A percentile compares a stretch with the other conserved stretches of the same genome.
Conservation (phyloP, 2,888 invertebrate species). For the Congeria kusceri region DNA sequence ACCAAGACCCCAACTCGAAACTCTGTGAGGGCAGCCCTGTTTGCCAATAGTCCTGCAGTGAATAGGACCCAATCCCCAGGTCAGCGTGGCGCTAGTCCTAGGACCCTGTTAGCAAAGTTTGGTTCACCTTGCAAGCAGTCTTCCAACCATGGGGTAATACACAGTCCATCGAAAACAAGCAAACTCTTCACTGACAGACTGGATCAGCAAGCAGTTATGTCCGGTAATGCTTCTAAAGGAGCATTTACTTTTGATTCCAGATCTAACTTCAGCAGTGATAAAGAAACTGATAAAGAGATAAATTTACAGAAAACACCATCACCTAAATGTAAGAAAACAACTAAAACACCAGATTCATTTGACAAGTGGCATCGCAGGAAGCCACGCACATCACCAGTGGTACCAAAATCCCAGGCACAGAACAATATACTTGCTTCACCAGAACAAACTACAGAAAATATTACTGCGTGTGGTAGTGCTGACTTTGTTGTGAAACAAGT, state of each 20-base stretch:
- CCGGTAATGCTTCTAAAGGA: not conserved
- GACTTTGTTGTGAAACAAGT: constrained; percentile 4
- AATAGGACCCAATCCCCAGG: constrained; percentile 36
- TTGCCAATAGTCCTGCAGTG: constrained; percentile 66
- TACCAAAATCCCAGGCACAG: constrained; percentile 10
- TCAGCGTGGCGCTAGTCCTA: constrained; percentile 26
- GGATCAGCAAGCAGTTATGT: too few relatives aligned
- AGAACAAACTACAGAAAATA: not conserved
- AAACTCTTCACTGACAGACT: too few relatives aligned
- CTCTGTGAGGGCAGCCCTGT: constrained; percentile 69
- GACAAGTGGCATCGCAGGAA: constrained; percentile 75
- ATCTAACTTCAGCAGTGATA: not conserved
- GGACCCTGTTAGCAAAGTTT: constrained; percentile 33
- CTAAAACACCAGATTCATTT: constrained; percentile 71
- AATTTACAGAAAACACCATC: constrained; percentile 59
- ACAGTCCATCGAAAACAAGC: too few relatives aligned
- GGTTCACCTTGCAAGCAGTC: constrained; percentile 23
- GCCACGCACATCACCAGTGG: constrained; percentile 50
- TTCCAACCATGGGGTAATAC: too few relatives aligned
- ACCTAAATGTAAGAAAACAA: constrained; percentile 53
- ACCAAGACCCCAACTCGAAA: constrained; percentile 64
- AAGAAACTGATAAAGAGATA: not conserved
- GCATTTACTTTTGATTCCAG: not conserved
- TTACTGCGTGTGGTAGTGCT: not conserved
- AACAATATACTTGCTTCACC: not conserved